Conservation (phyloP, 2,113 vertebrate genomes). For the Hippolais icterina region DNA sequence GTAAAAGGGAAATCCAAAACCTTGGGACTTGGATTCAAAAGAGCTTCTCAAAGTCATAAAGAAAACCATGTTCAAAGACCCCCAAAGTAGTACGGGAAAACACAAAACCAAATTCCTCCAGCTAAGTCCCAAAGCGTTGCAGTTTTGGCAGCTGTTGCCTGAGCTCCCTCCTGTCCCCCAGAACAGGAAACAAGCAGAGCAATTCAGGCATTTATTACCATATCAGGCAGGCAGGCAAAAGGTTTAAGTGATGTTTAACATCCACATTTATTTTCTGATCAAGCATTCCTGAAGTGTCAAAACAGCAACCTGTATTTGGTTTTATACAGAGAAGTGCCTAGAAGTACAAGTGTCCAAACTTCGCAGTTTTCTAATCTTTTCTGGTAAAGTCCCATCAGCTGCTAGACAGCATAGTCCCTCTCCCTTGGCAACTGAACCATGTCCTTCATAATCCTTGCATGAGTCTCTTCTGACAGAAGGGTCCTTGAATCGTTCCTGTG, state of each 20-base stretch:
- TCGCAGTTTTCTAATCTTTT: not conserved
- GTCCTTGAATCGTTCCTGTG: not conserved
- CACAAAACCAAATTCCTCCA: not conserved
- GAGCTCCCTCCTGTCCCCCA: not conserved
- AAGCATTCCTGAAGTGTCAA: not conserved
- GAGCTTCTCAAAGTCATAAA: not conserved
- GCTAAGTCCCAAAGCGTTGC: not conserved
- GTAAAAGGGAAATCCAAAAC: not conserved
- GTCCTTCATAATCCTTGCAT: not conserved
- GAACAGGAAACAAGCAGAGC: not conserved
- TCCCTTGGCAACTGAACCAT: not conserved
- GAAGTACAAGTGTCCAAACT: not conserved
- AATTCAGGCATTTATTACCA: not conserved
- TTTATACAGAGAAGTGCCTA: not conserved
- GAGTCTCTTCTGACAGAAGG: not conserved
- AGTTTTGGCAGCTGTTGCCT: not conserved
- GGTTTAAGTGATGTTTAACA: not conserved
- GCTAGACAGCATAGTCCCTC: not conserved
- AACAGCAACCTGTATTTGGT: not conserved
- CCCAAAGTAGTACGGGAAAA: rapidly evolving
- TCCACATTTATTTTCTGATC: not conserved
- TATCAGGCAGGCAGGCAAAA: not conserved
- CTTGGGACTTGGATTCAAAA: not conserved
- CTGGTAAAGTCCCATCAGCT: not conserved
- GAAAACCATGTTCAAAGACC: not conserved